These are phyloP conservation scores for Pachycephus smyrnensis DNA, from an alignment of 2,888 invertebrate species.

Conservation along the genomic window DNA sequence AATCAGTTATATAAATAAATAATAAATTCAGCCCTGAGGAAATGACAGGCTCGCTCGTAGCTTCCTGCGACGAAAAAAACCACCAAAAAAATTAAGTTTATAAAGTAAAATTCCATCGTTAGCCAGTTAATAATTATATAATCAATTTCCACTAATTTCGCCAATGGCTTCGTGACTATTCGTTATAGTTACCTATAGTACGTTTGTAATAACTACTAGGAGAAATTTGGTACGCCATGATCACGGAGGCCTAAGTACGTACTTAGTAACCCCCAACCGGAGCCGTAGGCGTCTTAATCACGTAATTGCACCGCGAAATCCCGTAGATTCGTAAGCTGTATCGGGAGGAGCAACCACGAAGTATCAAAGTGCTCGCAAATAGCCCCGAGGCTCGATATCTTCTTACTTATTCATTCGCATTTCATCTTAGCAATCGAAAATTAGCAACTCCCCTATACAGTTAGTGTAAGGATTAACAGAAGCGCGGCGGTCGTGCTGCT, in stretches of 20 bases:
- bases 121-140: slow-evolving; percentile 46
- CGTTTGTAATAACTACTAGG: too few species aligned
- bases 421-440: slow-evolving; percentile 54
- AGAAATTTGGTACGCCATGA: too few species aligned
- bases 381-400: slow-evolving; percentile 60
- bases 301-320: slow-evolving; percentile 65
- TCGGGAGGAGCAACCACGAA: slow-evolving; percentile 22
- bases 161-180: too few species aligned
- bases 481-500: too few species aligned
- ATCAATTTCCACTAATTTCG: slow-evolving; percentile 58
- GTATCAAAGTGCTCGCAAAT: slow-evolving; percentile 57
- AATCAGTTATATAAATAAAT: too few species aligned
- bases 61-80: too few species aligned
- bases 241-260: slow-evolving; percentile 61
- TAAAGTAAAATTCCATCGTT: too few species aligned
- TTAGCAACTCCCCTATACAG: slow-evolving; percentile 29
- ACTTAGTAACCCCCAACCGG: slow-evolving; percentile 58
- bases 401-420: slow-evolving; percentile 64
- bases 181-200: too few species aligned
- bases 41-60: too few species aligned
- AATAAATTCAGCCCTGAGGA: too few species aligned
- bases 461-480: not conserved
- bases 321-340: slow-evolving; percentile 29
- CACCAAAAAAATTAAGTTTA: too few species aligned
- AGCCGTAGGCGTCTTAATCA: slow-evolving; percentile 63